Base-by-base conservation (phyloP, 2,797 vertebrate genomes). In the Arnoldichthys spilopterus region DNA sequence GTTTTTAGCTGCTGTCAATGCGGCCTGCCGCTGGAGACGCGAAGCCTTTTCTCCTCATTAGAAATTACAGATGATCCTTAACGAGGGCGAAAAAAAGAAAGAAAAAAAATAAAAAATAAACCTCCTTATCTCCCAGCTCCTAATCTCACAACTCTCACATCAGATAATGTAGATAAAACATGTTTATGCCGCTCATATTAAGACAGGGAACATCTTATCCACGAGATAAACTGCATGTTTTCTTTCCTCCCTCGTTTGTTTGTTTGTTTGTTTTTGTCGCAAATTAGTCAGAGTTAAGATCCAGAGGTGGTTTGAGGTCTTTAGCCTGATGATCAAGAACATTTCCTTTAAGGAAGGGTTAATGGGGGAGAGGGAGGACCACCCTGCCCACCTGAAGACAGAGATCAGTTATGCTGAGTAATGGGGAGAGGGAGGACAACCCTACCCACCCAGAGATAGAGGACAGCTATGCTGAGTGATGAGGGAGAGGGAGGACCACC, bases 11-110 rank as follows among this genome's bases (percentile, higher is more conserved):
- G 56, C 51, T 12, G 3, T 77, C 40, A 54, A 51, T 49, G 66
- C 34, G 47, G 30, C 59, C 43, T 22, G 30, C 30, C 20, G n/a
- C 53, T 11, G 53, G 53, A 56, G 53, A 56, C 53, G 11, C 24
- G n/a, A 56, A 4, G 22, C 11, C 53, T 32, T 6, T 43, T 28
- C 61, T 59, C 30, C 71, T 81, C 63, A 53, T 76, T 76, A 68
- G 68, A 22, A 69, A 62, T 22, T 61, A 73, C 63, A n/a, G 56
- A 59, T 26, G 67, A 49, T 69, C n/a, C 67, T 0, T 20, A 69
- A 51, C 26, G 67, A 69, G 37, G 26, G 5, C 0, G 26, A 45
- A 67, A n/a, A 24, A 56, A 12, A 7, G n/a, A n/a, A n/a, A n/a
- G n/a, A n/a, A n/a, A n/a, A n/a, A n/a, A n/a, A n/a, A n/a, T n/a